A percentile compares a stretch with the other conserved stretches of the same genome.
Evolutionary conservation across 1,140 invertebrate species (phyloP).

Genomic region (Diabrotica virgifera): DNA sequence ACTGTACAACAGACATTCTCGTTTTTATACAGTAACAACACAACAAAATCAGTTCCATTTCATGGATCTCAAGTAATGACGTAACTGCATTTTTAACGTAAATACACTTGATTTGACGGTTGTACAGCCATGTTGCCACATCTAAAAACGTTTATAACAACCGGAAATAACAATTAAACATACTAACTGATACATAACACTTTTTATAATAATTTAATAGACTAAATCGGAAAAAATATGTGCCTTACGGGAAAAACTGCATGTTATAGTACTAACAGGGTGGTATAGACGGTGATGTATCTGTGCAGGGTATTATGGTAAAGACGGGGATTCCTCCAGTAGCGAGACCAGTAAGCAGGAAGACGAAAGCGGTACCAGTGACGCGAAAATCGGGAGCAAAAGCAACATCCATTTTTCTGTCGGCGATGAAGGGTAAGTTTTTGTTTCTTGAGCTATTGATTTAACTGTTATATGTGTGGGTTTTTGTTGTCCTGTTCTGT

Average conservation of each 20-base stretch:
- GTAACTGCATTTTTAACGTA: no score
- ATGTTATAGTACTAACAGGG: constrained; percentile 22
- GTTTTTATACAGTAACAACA: no score
- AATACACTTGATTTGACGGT: no score
- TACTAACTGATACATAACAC: no score
- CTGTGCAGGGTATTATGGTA: constrained; percentile 38
- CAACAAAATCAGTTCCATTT: no score
- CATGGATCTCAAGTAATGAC: no score
- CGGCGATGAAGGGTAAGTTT: constrained; percentile 38
- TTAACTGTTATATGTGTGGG: no score
- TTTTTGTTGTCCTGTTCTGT: not conserved
- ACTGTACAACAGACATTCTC: no score
- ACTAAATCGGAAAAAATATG: not conserved
- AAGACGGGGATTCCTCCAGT: constrained; percentile 47
- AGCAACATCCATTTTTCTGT: constrained; percentile 46
- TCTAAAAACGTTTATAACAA: no score
- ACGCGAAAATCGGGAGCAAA: constrained; percentile 15
- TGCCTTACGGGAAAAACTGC: not conserved
- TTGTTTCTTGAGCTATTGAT: no score
- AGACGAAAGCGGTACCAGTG: constrained; percentile 35
- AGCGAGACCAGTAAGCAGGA: constrained; percentile 49
- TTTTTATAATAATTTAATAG: not conserved
- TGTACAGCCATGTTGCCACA: no score
- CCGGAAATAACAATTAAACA: no score
- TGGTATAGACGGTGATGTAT: constrained; percentile 37